Evolutionary conservation across 1,140 invertebrate genomes (phyloP), one percentile per base, ranked within the genome.

Genomic region (Caerostris darwini): DNA sequence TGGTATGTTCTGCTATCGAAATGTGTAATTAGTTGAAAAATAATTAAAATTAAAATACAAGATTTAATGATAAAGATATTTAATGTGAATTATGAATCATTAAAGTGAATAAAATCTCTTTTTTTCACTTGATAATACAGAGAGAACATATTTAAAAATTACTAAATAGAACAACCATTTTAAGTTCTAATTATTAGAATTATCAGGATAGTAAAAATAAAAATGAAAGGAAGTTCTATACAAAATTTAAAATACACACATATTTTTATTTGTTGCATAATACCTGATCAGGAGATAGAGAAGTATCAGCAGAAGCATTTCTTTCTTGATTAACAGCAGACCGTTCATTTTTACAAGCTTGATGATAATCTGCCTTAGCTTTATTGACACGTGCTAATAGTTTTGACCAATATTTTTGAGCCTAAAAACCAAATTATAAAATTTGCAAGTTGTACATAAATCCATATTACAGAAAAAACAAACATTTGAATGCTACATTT

Each of bases 381-480:
- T 99, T 98, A 96, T 99, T 98, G 6, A 99, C 98, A 96, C 99
- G 99, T 94, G 97, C 97, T 93, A 99, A 96, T 12, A 98, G 96
- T 96, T 99, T 99, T 19, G 98, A 97, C 99, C 99, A 99, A n/a
- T 99, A 98, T 96, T 99, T 99, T 96, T 99, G 99, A 56, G 98
- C 99, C 96, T 97, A 94, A 69, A 96, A 92, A 85, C 58, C 6
- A 61, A 61, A 61, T 12, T 10, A 10, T 10, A 61, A 61, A 5
- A 61, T 10, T 10, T 0, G 0, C 0, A 14, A 61, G 8, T 61
- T 8, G 59, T 61, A 61, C 14, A 61, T 10, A 61, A 61, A 14
- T 34, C 34, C 34, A 34, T 34, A 34, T 34, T 34, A 34, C 34
- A 34, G 34, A 34, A 34, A 34, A 34, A 34, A 34, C 0, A 34